Conservation (phyloP, 2,888 invertebrate genomes). For the Orthosia gothica region DNA sequence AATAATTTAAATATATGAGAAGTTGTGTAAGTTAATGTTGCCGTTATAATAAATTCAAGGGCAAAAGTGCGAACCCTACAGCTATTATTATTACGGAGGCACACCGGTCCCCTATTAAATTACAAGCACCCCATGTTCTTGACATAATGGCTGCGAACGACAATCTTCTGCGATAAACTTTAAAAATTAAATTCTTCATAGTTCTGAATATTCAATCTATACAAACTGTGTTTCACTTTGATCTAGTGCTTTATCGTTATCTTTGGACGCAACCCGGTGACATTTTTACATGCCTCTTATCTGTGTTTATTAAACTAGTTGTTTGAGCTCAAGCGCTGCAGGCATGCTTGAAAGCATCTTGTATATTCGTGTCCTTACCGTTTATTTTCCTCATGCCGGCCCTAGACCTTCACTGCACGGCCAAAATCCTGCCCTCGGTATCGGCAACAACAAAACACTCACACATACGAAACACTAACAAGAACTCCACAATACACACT, state of each 20-base stretch:
- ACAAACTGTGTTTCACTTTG: slow-evolving; percentile 44
- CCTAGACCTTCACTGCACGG: slow-evolving; percentile 87
- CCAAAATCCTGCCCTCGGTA: slow-evolving; percentile 86
- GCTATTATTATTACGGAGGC: slow-evolving; percentile 77
- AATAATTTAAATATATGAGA: slow-evolving; percentile 10
- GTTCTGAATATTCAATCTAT: slow-evolving; percentile 41
- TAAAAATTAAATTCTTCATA: slow-evolving; percentile 59
- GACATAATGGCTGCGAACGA: slow-evolving; percentile 73
- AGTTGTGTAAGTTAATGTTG: slow-evolving; percentile 23
- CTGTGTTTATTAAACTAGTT: slow-evolving; percentile 68
- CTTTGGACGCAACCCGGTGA: slow-evolving; percentile 75
- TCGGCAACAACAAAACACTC: slow-evolving; percentile 88
- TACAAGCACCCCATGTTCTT: slow-evolving; percentile 76
- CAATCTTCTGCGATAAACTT: slow-evolving; percentile 71
- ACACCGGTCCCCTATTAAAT: slow-evolving; percentile 77
- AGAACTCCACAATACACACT: slow-evolving; percentile 81
- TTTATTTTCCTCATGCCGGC: slow-evolving; percentile 90
- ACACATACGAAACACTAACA: slow-evolving; percentile 83
- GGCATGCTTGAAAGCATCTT: slow-evolving; percentile 64
- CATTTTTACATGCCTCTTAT: slow-evolving; percentile 76
- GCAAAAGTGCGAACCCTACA: slow-evolving; percentile 70
- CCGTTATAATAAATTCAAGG: slow-evolving; percentile 60
- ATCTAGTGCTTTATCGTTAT: slow-evolving; percentile 74
- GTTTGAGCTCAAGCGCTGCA: slow-evolving; percentile 57
- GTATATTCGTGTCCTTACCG: slow-evolving; percentile 79